These are phyloP conservation scores for Calycopis cecrops DNA, from an alignment of 1,140 invertebrate genomes.

Conservation along the genomic window DNA sequence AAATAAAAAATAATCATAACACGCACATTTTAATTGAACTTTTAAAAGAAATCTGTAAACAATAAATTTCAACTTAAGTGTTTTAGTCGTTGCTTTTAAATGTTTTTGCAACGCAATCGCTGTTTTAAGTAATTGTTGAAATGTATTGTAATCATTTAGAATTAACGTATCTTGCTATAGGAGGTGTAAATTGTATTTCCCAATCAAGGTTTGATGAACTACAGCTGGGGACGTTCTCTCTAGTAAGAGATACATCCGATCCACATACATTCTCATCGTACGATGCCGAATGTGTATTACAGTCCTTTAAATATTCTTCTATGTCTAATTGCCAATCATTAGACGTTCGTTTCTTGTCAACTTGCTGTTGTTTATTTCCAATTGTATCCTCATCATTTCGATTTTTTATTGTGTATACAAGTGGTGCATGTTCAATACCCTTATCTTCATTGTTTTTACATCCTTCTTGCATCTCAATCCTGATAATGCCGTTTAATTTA, in stretches of 20 bases:
- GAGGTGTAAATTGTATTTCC: slow-evolving; percentile 58
- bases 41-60: not conserved
- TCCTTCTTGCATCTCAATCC: slow-evolving; percentile 44
- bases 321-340: not conserved
- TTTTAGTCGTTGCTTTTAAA: too few relatives aligned
- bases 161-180: slow-evolving; percentile 15
- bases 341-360: not conserved
- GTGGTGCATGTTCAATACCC: slow-evolving; percentile 27
- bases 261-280: slow-evolving; percentile 38
- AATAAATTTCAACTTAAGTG: not conserved
- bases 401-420: slow-evolving; percentile 48
- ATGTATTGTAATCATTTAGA: too few relatives aligned
- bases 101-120: too few relatives aligned
- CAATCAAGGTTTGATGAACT: slow-evolving; percentile 54
- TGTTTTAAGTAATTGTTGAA: too few relatives aligned
- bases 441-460: slow-evolving; percentile 20
- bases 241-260: too few relatives aligned
- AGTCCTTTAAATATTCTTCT: too few relatives aligned
- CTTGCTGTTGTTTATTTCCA: slow-evolving; percentile 16
- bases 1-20: slow-evolving; percentile 35
- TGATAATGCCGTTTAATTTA: slow-evolving; percentile 48
- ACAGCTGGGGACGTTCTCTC: too few relatives aligned
- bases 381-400: slow-evolving; percentile 39
- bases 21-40: slow-evolving; percentile 21
- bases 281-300: slow-evolving; percentile 27